Base-by-base conservation (phyloP, 2,888 invertebrate genomes). In the Hecatera dysodea region DNA sequence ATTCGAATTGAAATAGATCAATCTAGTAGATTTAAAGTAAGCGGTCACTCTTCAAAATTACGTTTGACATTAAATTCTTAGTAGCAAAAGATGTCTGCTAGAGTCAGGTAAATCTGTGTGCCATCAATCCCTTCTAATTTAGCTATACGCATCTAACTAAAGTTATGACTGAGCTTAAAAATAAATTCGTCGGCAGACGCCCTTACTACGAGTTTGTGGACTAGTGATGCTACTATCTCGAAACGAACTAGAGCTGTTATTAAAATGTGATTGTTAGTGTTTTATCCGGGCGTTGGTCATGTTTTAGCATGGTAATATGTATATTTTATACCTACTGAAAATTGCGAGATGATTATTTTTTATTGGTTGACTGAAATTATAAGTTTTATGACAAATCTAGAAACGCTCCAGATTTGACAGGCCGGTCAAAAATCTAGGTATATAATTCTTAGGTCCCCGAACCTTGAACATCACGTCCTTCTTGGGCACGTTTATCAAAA, bases 111-210 rank as follows among this genome's bases (percentile, higher is more conserved):
- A 88, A 89, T 87, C 79, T 83, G 84, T 77, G 64, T 74, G 83
- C 83, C 90, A 92, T 93, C 86, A 93, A 93, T 93, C 89, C 86
- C 88, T 90, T 88, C 88, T 88, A 89, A 92, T 91, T 92, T 91
- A 91, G 87, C 85, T 87, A 85, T 86, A 85, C 85, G 56, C 80
- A 86, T 87, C 91, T 91, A 90, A 91, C 91, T 91, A 90, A 91
- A 91, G 89, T 89, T 91, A 89, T 90, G n/a, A n/a, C n/a, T n/a
- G 86, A 85, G 81, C 80, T 90, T 89, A 90, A 91, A 87, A 92
- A 93, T 93, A 93, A 91, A 90, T 91, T 86, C 81, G 89, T 88
- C 87, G 82, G 75, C 85, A 60, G 59, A 48, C 59, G 68, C 88
- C 87, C 87, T 86, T 90, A 92, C 90, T 76, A 56, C 36, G 56